Evolutionary conservation across 37 sponge, comb jelly and placozoan genomes (phyloP).

Genomic region (Diacarnus erythraeanus): DNA sequence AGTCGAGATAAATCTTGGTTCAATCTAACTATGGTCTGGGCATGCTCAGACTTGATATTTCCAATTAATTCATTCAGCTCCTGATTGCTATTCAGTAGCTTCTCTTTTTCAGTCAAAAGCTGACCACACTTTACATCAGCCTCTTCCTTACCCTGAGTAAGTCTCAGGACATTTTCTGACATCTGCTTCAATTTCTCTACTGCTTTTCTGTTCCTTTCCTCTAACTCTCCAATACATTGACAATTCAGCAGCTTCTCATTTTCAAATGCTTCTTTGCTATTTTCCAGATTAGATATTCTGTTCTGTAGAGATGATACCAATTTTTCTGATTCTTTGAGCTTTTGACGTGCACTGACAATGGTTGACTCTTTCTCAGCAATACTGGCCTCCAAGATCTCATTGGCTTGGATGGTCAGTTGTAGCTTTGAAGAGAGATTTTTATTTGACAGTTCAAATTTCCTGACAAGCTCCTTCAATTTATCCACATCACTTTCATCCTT

Average conservation of each 20-base stretch:
- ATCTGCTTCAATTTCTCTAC: background rate
- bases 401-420: background rate
- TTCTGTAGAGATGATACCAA: background rate
- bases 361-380: background rate
- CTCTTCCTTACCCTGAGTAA: background rate
- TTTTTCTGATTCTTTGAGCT: background rate
- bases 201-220: too few relatives aligned
- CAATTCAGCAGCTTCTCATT: background rate
- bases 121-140: too few relatives aligned
- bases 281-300: background rate
- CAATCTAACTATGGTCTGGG: background rate
- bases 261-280: background rate
- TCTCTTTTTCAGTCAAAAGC: conserved; percentile 8
- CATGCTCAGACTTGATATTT: background rate
- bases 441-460: background rate
- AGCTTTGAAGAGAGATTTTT: background rate
- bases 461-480: conserved; percentile 1
- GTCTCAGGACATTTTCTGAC: background rate
- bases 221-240: background rate
- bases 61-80: background rate
- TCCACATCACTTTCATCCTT: background rate
- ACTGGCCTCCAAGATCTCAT: background rate
- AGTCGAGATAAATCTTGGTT: background rate
- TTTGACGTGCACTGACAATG: background rate
- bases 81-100: background rate